Evolutionary conservation across 2,888 invertebrate species (phyloP), one percentile per base, ranked within the genome.

Genomic region (Cosmorhoe ocellata): DNA sequence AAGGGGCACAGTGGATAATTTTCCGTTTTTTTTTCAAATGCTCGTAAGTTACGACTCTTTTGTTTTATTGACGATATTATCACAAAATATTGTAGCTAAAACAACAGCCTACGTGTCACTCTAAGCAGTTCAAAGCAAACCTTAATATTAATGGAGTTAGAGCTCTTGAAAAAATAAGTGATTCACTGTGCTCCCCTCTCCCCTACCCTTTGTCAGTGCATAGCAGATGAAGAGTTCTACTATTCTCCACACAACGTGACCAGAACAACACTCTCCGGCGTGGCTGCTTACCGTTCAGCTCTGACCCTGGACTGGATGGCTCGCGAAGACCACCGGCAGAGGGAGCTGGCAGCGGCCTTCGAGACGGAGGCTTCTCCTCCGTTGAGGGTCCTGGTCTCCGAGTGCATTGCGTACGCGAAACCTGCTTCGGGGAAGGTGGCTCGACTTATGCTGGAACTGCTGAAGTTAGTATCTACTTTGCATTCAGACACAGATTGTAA

Each of bases 251-350:
- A 56, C 37, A 85, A 85, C 47, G 61, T 69, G 1, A 69, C 77
- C 0, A 71, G 75, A 1, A 63, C 72, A 0, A 77, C 81, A 0
- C 47, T 78, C 0, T 68, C 78, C 1, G 82, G 80, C 0, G 69
- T 86, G 42, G 78, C 75, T 0, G 81, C 79, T 3, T 85, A 85
- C 59, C 69, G 86, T 0, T 82, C 87, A 10, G 79, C 79, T 0
- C 53, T 87, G 8, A 86, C 86, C 1, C 61, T 86, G 57, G 85
- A 87, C 64, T 84, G 86, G 87, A 40, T 85, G 49, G 77, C 78
- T 0, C 83, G 81, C 0, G 85, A 86, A 33, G 85, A 86, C 45
- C 50, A 56, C 12, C 63, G 84, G 1, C 87, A 87, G 52, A 69
- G 84, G 22, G 80, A 84, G 37, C 59, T 86, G 48, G 83, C 74